Evolutionary conservation across 2,113 vertebrate genomes (phyloP).

Genomic region (Grus americana): DNA sequence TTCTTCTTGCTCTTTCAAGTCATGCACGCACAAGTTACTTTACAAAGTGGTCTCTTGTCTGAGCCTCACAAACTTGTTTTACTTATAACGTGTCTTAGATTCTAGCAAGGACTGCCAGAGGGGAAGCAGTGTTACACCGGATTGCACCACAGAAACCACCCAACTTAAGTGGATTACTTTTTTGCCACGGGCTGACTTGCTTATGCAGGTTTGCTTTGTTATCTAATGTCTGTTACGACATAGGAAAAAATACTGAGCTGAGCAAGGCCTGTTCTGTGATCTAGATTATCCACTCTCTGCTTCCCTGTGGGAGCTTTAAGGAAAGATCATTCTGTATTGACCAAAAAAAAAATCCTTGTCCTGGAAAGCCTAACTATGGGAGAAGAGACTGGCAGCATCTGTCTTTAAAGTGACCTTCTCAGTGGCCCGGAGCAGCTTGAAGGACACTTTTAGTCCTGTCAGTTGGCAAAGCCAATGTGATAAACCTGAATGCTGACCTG

Average conservation of each 20-base stretch:
- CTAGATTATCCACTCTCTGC: neutral
- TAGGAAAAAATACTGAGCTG: neutral
- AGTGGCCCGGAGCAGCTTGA: neutral
- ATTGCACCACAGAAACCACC: constrained; percentile 74
- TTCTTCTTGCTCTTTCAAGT: constrained; percentile 57
- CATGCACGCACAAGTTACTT: constrained; percentile 58
- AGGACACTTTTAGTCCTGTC: neutral
- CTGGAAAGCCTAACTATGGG: neutral
- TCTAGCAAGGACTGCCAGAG: constrained; percentile 65
- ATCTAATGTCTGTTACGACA: constrained; percentile 53
- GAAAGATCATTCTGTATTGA: neutral
- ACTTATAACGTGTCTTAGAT: constrained; percentile 58
- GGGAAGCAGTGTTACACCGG: constrained; percentile 44
- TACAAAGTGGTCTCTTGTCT: constrained; percentile 70
- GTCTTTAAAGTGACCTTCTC: neutral
- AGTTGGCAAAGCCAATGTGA: neutral
- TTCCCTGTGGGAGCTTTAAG: neutral
- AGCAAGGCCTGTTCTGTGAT: neutral
- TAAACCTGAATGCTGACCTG: neutral
- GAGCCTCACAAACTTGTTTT: constrained; percentile 67
- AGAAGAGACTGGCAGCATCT: neutral
- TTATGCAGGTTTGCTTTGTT: constrained; percentile 57
- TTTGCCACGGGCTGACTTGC: constrained; percentile 66
- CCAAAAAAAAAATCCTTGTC: neutral
- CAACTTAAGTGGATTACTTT: constrained; percentile 65